Conservation (phyloP, 2,113 vertebrate genomes). For the Merops nubicus region DNA sequence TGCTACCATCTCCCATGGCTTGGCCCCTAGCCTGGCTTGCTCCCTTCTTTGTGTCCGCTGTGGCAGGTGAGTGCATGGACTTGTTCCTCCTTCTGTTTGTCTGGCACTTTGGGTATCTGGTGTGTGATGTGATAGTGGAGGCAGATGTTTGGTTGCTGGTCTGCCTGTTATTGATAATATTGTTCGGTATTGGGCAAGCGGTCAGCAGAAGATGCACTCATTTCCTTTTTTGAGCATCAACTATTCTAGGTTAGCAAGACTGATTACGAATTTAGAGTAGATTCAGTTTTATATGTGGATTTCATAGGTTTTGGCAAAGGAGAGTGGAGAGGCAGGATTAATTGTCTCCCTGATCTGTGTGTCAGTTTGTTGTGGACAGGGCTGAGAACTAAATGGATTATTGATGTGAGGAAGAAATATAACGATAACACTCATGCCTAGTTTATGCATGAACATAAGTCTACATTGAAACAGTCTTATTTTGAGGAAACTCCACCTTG, state of each 20-base stretch:
- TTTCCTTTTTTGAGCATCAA: not conserved
- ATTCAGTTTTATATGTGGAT: not conserved
- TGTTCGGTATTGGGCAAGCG: too few species aligned
- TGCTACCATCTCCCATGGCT: too few species aligned
- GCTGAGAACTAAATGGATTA: not conserved
- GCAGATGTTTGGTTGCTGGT: too few species aligned
- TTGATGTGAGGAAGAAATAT: not conserved
- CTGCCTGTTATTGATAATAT: too few species aligned
- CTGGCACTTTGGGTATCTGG: too few species aligned
- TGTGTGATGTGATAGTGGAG: too few species aligned
- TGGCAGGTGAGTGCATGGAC: too few species aligned
- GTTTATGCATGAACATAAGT: not conserved
- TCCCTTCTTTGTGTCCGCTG: too few species aligned
- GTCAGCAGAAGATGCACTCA: too few species aligned
- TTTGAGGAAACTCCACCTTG: not conserved
- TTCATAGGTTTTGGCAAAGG: not conserved
- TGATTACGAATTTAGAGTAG: not conserved
- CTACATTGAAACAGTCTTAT: not conserved
- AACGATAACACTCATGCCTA: not conserved
- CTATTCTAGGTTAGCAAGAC: not conserved
- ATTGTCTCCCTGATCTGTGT: not conserved
- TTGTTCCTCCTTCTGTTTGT: too few species aligned
- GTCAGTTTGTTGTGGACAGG: not conserved
- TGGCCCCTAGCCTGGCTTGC: too few species aligned
- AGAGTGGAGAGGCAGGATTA: not conserved